Evolutionary conservation across 2,797 vertebrate species (phyloP).

Genomic region (Spondyliosoma cantharus): DNA sequence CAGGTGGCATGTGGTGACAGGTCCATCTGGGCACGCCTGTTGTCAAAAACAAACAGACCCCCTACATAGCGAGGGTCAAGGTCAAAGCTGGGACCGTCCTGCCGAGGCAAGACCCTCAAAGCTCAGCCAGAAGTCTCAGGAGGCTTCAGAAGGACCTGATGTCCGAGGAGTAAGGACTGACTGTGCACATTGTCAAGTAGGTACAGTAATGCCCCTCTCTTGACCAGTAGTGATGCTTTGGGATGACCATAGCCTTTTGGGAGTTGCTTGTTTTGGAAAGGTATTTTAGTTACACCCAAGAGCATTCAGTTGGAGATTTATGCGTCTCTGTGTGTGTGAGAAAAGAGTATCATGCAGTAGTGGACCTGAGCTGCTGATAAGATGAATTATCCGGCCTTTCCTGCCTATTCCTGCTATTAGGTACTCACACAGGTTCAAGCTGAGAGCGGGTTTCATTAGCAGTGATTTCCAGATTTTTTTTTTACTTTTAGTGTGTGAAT

Average conservation of each 20-base stretch:
- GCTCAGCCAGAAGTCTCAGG: constrained; percentile 40
- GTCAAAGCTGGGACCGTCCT: constrained; percentile 66
- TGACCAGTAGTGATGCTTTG: constrained; percentile 20
- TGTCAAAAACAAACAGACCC: constrained; percentile 77
- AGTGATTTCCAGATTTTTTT: not conserved
- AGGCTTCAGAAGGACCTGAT: constrained; percentile 50
- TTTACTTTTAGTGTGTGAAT: not conserved
- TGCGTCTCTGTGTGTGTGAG: constrained; percentile 18
- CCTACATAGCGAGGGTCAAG: constrained; percentile 68
- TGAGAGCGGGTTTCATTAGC: constrained; percentile 5
- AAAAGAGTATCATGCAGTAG: not conserved
- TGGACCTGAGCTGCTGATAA: constrained; percentile 21
- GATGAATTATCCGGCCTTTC: constrained; percentile 29
- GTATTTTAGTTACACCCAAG: constrained; percentile 47
- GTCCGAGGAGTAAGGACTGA: constrained; percentile 34
- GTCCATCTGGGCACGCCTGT: constrained; percentile 75
- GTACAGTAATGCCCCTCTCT: constrained; percentile 41
- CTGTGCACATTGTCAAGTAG: constrained; percentile 37
- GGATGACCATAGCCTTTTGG: constrained; percentile 29
- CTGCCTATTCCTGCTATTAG: constrained; percentile 23
- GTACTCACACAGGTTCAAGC: constrained; percentile 10
- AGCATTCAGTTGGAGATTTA: constrained; percentile 24
- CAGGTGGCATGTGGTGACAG: constrained; percentile 85
- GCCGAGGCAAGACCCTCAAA: constrained; percentile 55
- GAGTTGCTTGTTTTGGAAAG: constrained; percentile 63